Evolutionary conservation across 2,888 invertebrate genomes (phyloP).

Genomic region (Pollenia amentaria): DNA sequence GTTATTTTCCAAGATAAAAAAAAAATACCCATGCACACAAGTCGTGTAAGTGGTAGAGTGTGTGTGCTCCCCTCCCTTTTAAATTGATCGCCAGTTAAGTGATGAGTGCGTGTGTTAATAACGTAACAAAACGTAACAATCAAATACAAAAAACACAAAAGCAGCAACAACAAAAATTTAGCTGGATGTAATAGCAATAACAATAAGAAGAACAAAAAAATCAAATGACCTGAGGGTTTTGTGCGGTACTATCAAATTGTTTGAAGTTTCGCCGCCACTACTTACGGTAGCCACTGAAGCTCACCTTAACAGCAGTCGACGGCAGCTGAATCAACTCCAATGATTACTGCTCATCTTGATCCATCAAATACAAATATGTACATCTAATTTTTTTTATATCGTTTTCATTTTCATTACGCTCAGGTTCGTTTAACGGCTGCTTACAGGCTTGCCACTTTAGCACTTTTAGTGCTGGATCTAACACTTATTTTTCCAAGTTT

Average conservation of each 20-base stretch:
- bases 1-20: constrained; percentile 49
- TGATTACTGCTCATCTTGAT: constrained; percentile 46
- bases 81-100: constrained; percentile 72
- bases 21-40: neutral
- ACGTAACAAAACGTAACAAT: constrained; percentile 71
- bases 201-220: constrained; percentile 31
- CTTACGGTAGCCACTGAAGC: constrained; percentile 69
- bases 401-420: neutral
- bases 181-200: constrained; percentile 37
- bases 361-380: constrained; percentile 35
- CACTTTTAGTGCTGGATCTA: too few species aligned
- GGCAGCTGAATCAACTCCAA: constrained; percentile 14
- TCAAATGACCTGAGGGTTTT: constrained; percentile 68
- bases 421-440: constrained; percentile 10
- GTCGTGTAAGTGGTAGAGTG: neutral
- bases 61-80: constrained; percentile 38
- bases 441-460: too few species aligned
- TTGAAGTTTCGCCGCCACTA: constrained; percentile 70
- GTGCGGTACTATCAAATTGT: constrained; percentile 64
- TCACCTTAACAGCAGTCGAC: constrained; percentile 59
- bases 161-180: constrained; percentile 31
- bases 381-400: constrained; percentile 22
- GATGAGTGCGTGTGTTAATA: constrained; percentile 73
- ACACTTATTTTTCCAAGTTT: too few species aligned
- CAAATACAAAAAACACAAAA: constrained; percentile 52